These are phyloP conservation scores for Eutrigla gurnardus DNA, from an alignment of 2,797 vertebrate genomes.

Conservation along the genomic window DNA sequence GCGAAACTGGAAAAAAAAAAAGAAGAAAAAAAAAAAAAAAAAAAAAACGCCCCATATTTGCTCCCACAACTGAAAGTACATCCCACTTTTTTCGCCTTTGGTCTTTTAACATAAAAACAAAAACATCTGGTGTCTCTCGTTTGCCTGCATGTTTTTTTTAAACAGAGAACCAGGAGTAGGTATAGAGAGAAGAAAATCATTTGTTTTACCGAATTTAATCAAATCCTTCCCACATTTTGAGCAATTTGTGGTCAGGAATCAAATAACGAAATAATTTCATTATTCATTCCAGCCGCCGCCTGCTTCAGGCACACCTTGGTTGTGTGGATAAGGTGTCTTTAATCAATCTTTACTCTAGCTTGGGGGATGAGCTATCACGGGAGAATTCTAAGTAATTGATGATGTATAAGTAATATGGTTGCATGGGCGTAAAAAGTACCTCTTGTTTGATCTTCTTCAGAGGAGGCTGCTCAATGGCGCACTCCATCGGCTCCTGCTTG, in stretches of 20 bases:
- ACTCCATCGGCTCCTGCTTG: slow-evolving; percentile 96
- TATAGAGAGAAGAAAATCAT: fast-evolving
- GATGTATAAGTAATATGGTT: too few relatives aligned
- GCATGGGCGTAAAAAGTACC: slow-evolving; percentile 80
- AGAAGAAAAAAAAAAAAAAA: neutral
- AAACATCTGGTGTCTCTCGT: slow-evolving; percentile 15
- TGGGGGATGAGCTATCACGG: neutral
- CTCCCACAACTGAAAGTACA: neutral
- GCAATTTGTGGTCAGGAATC: neutral
- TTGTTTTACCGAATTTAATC: neutral
- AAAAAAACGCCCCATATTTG: neutral
- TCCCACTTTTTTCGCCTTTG: neutral
- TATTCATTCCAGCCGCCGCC: neutral
- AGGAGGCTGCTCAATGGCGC: slow-evolving; percentile 90
- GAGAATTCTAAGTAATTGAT: neutral
- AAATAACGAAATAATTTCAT: neutral
- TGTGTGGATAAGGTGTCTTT: neutral
- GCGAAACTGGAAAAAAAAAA: neutral
- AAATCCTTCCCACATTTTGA: neutral
- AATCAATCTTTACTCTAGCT: neutral
- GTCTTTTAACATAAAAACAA: neutral
- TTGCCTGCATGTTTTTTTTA: slow-evolving; percentile 4
- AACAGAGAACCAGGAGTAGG: neutral
- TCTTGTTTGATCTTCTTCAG: slow-evolving; percentile 99
- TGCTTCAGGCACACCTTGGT: neutral